These are phyloP conservation scores for Grantiella picta DNA, from an alignment of 2,113 vertebrate species.

Conservation along the genomic window DNA sequence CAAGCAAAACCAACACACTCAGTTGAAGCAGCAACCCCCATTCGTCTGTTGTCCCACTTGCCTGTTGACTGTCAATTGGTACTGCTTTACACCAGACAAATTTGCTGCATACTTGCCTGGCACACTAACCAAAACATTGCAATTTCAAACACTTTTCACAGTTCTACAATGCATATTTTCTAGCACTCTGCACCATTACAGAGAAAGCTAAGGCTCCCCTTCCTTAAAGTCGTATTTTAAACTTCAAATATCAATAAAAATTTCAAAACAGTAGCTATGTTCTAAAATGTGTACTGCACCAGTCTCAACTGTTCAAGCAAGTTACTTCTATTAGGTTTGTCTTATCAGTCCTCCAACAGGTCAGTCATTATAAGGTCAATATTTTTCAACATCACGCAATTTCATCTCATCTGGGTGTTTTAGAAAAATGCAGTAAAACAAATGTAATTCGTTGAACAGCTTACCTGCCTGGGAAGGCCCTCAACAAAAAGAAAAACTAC, in stretches of 20 bases:
- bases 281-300: background rate
- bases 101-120: background rate
- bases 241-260: background rate
- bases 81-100: background rate
- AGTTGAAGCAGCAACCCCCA: background rate
- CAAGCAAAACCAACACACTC: too few species aligned
- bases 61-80: background rate
- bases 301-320: background rate
- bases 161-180: background rate
- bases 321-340: background rate
- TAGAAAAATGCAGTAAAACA: background rate
- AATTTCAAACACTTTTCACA: background rate
- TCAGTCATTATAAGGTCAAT: background rate
- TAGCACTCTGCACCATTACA: background rate
- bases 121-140: background rate
- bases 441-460: rapidly evolving
- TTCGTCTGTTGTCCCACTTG: background rate
- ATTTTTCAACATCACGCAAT: background rate
- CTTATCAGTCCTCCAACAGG: background rate
- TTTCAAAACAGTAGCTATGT: background rate
- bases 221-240: background rate
- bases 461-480: background rate
- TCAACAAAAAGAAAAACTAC: background rate
- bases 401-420: background rate
- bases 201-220: background rate